phyloP scores from a whole-genome alignment of 2,797 vertebrate species.

The Cossypha polioptera region DNA sequence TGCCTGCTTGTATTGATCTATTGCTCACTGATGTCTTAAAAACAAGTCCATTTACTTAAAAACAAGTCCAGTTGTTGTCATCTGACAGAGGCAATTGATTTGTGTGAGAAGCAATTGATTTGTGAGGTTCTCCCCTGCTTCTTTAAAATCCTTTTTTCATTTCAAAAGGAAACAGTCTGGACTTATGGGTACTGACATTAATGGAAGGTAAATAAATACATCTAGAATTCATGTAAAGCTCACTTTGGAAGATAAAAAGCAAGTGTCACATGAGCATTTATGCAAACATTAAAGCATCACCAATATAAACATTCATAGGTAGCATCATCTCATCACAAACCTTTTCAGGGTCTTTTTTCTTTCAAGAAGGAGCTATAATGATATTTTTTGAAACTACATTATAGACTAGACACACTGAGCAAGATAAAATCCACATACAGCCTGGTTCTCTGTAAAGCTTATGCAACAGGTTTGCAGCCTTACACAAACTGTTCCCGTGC shows the following conservation, averaged over 20 bases:
- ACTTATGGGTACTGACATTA: background rate
- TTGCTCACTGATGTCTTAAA: background rate
- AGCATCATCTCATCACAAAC: background rate
- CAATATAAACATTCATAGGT: background rate
- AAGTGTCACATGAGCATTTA: background rate
- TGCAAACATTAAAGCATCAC: background rate
- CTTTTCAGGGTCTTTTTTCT: background rate
- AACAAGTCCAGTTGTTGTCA: background rate
- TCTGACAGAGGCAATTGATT: background rate
- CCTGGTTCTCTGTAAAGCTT: background rate
- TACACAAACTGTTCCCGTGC: background rate
- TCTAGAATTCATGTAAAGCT: background rate
- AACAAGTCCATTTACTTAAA: background rate
- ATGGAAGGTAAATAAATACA: background rate
- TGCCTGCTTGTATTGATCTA: background rate
- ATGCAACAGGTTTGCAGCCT: background rate
- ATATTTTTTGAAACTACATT: background rate
- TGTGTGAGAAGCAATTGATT: background rate
- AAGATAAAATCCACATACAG: background rate
- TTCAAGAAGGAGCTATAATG: background rate
- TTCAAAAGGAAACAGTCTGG: background rate
- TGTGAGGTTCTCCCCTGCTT: background rate
- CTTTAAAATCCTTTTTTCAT: background rate
- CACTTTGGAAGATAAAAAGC: background rate
- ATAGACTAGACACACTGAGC: background rate